Evolutionary conservation across 2,113 vertebrate genomes (phyloP), one percentile per base, ranked within the genome.

Genomic region (Ageneiosus marmoratus): DNA sequence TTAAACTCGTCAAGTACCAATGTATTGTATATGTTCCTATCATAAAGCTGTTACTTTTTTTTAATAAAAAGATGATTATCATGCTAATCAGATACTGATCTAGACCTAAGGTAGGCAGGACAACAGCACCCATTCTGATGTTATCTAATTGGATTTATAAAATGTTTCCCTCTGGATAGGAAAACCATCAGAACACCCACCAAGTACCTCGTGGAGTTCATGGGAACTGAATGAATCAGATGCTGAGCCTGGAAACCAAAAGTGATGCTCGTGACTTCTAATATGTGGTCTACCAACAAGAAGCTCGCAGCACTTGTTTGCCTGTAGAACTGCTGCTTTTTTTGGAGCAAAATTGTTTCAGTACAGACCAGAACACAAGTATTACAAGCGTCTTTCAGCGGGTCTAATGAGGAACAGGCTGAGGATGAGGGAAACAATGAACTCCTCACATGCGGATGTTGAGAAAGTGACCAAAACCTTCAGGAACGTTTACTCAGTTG

Each of bases 351-450:
- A n/a, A 44, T 69, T 69, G 34, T 65, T 24, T 44, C 44, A 16
- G 5, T 3, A 12, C 69, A 73, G 13, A 12, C 69, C 69, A 73
- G 24, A 50, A 32, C 44, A 73, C 11, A 4, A 37, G 63, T 20
- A 37, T 67, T 37, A 67, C 63, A 18, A 44, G 34, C 37, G 4
- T 69, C 72, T 75, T 53, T 75, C 20, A 22, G 27, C 34, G 5
- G 32, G 29, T 22, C 32, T 76, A 76, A 76, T 55, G 46, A 76
- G 50, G 50, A 76, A 55, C 73, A 76, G 73, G 73, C 73, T 24
- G 73, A 55, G 50, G 51, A 13, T 7, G 32, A 76, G 18, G 73
- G 4, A n/a, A 73, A 73, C 69, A 73, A 73, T 48, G 69, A 73
- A 73, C 44, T 27, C 69, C 69, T 48, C 69, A 73, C 69, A 48